Evolutionary conservation across 2,113 vertebrate genomes (phyloP), one percentile per base, ranked within the genome.

Genomic region (Menura novaehollandiae): DNA sequence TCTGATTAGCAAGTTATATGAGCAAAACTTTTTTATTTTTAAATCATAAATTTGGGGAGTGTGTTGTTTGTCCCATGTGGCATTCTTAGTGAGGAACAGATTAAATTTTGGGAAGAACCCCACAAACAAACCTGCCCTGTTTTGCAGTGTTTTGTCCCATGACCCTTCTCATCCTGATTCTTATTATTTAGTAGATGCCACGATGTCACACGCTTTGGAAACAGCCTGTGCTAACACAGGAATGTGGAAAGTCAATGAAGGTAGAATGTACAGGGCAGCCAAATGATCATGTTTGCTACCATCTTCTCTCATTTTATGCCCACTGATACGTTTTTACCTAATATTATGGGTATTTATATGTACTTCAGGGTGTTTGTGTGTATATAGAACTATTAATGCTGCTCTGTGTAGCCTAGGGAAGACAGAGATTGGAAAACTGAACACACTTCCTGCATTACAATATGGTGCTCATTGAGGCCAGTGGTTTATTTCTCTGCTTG

Each of bases 241-340:
- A 7, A 13, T 4, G 21, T 9, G 88, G 37, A 17, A 77, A 64
- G 55, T 73, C 55, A 41, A 0, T 7, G 23, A 69, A 51, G 43
- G 68, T 21, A 15, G 39, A 55, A 46, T 7, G 41, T 46, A 17
- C 26, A 44, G 53, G 58, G 20, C 44, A 62, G 22, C n/a, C 35
- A 52, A 49, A 20, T 19, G 32, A 5, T 23, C 23, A 1, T 3
- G 7, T 8, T 62, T 0, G 1, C 22, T 3, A 10, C 15, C 5
- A 10, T 55, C 35, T 39, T 30, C 52, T 79, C 13, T 68, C 15
- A 17, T 74, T 89, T 59, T 27, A 5, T 53, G 10, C 20, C 56
- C 9, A 10, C 1, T 56, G 35, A 10, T n/a, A 5, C 28, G 5
- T 26, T 83, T 83, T 16, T n/a, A 17, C 9, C 8, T 43, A 15